Base-by-base conservation (phyloP, 2,888 invertebrate species). In the Drosophila prostipennis region DNA sequence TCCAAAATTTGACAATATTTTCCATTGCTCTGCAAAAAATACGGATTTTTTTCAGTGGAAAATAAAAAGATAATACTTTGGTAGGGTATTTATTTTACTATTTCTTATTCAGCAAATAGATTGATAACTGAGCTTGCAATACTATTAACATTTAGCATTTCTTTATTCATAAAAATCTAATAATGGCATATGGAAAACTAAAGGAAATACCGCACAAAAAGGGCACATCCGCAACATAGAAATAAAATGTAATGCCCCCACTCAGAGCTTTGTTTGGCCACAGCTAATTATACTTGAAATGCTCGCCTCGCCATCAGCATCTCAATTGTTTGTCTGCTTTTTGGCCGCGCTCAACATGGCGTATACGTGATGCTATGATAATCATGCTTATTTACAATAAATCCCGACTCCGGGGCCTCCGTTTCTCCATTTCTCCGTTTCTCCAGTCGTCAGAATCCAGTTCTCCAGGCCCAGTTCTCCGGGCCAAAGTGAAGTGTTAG, bases 341-440 rank as follows among this genome's bases (percentile, higher is more conserved):
- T 34, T 23, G 57, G 57, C 55, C 39, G 65, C 52, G 67, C 23
- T 59, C 68, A 58, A 43, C 76, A 53, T 71, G 78, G 86, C 83
- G 86, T 82, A 82, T 85, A 84, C 84, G 84, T 84, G 84, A 85
- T 87, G 80, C 79, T 72, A 85, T 80, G 88, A 85, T 84, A 82
- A 84, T 84, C 86, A 82, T 82, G 84, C 88, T 82, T 87, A 87
- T 84, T 84, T 80, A 84, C 83, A 87, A 85, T 84, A 84, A 84
- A 84, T 84, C 84, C 85, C 79, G 69, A 61, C 88, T 29, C 48
- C 67, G 59, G 70, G 55, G 61, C 80, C 74, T 4, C 2, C 3
- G 23, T 23, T 23, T 23, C 26, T 26, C 64, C 23, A 49, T 23
- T 39, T 58, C 60, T 46, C n/a, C 51, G 8, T 6, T 11, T 6